phyloP scores from a whole-genome alignment of 2,797 vertebrate species.

The Antennarius maculatus region DNA sequence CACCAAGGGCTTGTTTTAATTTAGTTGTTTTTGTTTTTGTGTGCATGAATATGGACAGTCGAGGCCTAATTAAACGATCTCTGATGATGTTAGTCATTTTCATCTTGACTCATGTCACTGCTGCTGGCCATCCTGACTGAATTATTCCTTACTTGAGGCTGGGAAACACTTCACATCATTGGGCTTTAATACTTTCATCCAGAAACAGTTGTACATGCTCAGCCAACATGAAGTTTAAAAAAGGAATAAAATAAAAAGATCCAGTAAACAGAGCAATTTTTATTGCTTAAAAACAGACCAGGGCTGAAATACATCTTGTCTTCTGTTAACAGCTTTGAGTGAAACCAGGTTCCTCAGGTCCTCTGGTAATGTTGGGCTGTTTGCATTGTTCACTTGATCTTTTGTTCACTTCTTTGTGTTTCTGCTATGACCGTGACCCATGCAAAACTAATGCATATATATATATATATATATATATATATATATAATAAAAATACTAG shows the following conservation, averaged over 20 bases:
- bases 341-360: constrained; percentile 67
- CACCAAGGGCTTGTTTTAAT: constrained; percentile 33
- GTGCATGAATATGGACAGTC: constrained; percentile 34
- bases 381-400: constrained; percentile 53
- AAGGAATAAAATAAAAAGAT: constrained; percentile 25
- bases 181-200: constrained; percentile 56
- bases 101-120: constrained; percentile 49
- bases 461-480: no score
- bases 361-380: constrained; percentile 53
- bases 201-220: constrained; percentile 62
- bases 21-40: constrained; percentile 48
- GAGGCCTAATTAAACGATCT: constrained; percentile 40
- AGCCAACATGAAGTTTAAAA: constrained; percentile 46
- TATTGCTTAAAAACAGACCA: constrained; percentile 71
- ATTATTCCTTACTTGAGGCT: constrained; percentile 59
- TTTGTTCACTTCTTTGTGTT: constrained; percentile 61
- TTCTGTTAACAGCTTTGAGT: constrained; percentile 70
- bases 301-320: constrained; percentile 63
- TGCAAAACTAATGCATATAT: constrained; percentile 38
- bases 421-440: constrained; percentile 66
- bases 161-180: constrained; percentile 56
- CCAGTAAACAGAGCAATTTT: constrained; percentile 71
- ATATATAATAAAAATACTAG: no score
- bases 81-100: constrained; percentile 48
- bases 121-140: constrained; percentile 52